phyloP scores from a whole-genome alignment of 2,888 invertebrate species.

The Eretmocerus hayati region DNA sequence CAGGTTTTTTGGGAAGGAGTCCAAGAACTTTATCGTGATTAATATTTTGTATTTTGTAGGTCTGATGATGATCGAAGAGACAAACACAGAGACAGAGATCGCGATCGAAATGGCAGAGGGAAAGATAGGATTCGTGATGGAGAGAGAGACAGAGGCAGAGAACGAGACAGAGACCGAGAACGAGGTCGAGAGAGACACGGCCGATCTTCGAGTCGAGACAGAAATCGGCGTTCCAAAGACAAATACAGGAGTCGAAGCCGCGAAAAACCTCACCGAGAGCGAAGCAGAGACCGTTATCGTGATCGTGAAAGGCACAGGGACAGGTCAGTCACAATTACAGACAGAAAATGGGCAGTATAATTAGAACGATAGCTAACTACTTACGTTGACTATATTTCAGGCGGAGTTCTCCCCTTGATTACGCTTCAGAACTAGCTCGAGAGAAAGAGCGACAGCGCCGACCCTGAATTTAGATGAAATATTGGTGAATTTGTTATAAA shows the following conservation, averaged over 20 bases:
- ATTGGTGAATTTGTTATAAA: too few species aligned
- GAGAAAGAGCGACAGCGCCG: constrained; percentile 46
- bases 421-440: constrained; percentile 42
- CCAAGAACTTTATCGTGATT: background rate
- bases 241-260: constrained; percentile 44
- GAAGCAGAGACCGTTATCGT: constrained; percentile 34
- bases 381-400: constrained; percentile 29
- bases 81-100: constrained; percentile 30
- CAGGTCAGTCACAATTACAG: too few species aligned
- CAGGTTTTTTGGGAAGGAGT: too few species aligned
- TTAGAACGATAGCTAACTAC: too few species aligned
- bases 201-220: constrained; percentile 36
- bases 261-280: constrained; percentile 39
- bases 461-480: constrained; percentile 35
- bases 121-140: constrained; percentile 37
- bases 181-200: constrained; percentile 32
- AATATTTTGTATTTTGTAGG: constrained; percentile 35
- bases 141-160: constrained; percentile 37
- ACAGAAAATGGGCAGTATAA: too few species aligned
- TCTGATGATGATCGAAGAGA: constrained; percentile 41
- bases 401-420: constrained; percentile 40
- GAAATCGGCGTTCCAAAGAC: constrained; percentile 39
- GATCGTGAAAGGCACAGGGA: constrained; percentile 42
- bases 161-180: constrained; percentile 33
- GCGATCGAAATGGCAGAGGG: constrained; percentile 30